phyloP scores from a whole-genome alignment of 2,797 vertebrate genomes.

The Sardinella longiceps region DNA sequence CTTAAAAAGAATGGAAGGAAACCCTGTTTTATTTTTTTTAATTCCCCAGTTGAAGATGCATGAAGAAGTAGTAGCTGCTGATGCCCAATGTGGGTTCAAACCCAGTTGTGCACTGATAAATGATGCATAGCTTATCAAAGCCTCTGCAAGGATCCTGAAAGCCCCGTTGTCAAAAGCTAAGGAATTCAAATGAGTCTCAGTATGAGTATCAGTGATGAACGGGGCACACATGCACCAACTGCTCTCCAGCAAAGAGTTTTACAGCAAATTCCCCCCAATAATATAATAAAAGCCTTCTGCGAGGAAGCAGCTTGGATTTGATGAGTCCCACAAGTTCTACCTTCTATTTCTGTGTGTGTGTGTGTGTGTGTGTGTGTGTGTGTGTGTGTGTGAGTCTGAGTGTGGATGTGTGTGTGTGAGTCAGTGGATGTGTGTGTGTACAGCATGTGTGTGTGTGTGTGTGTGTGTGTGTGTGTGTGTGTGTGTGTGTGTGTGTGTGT shows the following conservation, averaged over 20 bases:
- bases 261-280: not conserved
- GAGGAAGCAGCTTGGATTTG: not conserved
- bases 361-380: not conserved
- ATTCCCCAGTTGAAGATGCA: not conserved
- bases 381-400: not conserved
- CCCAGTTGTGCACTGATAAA: conserved; percentile 4
- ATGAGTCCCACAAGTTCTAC: not conserved
- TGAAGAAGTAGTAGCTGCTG: not conserved
- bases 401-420: not conserved
- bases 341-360: not conserved
- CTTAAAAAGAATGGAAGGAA: not conserved
- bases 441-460: not conserved
- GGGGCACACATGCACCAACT: not conserved
- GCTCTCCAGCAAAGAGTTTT: not conserved
- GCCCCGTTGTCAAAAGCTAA: not conserved
- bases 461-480: not conserved
- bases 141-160: not conserved
- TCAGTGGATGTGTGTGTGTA: no score
- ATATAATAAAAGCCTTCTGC: not conserved
- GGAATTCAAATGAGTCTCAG: not conserved
- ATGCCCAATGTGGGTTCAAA: not conserved
- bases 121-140: conserved; percentile 14
- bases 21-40: not conserved
- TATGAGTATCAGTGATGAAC: not conserved
- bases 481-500: not conserved